Percentiles rank a stretch among this genome's conserved stretches.
phyloP scores from a whole-genome alignment of 2,113 vertebrate species.

The Neolamprologus devosi region DNA sequence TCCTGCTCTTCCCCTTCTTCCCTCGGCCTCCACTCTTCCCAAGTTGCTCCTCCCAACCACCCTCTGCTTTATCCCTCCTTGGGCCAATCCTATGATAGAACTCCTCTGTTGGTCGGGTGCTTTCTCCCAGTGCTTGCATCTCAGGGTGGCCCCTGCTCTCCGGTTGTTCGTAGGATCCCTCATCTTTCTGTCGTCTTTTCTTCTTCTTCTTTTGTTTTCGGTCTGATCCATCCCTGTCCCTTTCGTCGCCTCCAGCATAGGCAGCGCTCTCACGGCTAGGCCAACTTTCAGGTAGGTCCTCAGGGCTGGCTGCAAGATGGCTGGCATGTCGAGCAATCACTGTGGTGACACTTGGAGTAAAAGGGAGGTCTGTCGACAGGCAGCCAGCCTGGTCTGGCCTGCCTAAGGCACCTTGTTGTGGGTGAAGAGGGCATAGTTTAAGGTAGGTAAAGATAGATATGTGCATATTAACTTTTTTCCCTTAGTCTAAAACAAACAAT shows the following conservation, averaged over 20 bases:
- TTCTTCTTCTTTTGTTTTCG: conserved; percentile 75
- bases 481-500: neutral
- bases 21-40: conserved; percentile 56
- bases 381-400: conserved; percentile 55
- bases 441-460: neutral
- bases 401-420: conserved; percentile 67
- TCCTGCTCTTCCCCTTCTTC: conserved; percentile 70
- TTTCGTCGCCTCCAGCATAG: conserved; percentile 56
- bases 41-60: conserved; percentile 65
- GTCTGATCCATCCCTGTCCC: conserved; percentile 57
- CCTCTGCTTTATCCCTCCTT: conserved; percentile 44
- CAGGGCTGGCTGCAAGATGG: conserved; percentile 46
- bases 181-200: conserved; percentile 68
- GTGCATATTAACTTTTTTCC: neutral
- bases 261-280: conserved; percentile 30
- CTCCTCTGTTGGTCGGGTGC: conserved; percentile 20
- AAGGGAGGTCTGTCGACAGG: conserved; percentile 62
- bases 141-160: conserved; percentile 37
- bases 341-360: conserved; percentile 68
- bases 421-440: conserved; percentile 65
- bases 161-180: conserved; percentile 34
- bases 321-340: conserved; percentile 64
- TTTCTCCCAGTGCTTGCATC: conserved; percentile 36
- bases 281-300: conserved; percentile 41
- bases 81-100: conserved; percentile 49